Evolutionary conservation across 1,140 invertebrate genomes (phyloP), one percentile per base, ranked within the genome.

Genomic region (Eurosta solidaginis): DNA sequence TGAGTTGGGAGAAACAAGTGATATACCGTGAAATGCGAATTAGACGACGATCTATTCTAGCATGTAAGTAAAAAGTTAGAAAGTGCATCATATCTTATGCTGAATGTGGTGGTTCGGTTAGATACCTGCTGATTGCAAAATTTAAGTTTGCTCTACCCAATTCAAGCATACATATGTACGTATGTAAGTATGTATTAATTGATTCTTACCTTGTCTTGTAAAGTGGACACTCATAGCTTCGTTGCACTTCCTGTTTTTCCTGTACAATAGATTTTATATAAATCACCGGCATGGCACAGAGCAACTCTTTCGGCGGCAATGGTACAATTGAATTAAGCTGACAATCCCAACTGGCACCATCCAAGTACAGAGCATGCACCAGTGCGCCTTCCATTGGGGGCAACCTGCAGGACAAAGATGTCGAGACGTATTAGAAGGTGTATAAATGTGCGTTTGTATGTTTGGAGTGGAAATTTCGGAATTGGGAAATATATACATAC

Each of bases 271-370:
- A 94, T 88, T 93, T 96, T 76, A 98, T 93, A 84, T 93, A 97
- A 80, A 98, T 93, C 40, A 98, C 95, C 3, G 97, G 97, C 93
- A 99, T 94, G 74, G 93, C 85, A 14, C 95, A 95, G 82, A 96
- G 95, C 63, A 98, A 90, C 85, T 98, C 97, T 89, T 98, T 98
- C 75, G 96, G 90, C 81, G 92, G 91, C 1, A 97, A 93, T 77
- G 98, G 94, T 12, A 91, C 91, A 78, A 99, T 94, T 78, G 92
- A 92, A 74, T 95, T 94, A 1, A 91, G 88, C 78, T 91, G 90
- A 0, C 89, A 92, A 84, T 98, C 96, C 97, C 97, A 98, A 81
- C 96, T 92, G 27, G 96, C 96, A n/a, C 96, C 97, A 89, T 98
- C 97, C 93, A 98, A 94, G 88, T 92, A 97, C 59, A 99, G 89